phyloP scores from a whole-genome alignment of 2,113 vertebrate genomes.

The Murina feae region DNA sequence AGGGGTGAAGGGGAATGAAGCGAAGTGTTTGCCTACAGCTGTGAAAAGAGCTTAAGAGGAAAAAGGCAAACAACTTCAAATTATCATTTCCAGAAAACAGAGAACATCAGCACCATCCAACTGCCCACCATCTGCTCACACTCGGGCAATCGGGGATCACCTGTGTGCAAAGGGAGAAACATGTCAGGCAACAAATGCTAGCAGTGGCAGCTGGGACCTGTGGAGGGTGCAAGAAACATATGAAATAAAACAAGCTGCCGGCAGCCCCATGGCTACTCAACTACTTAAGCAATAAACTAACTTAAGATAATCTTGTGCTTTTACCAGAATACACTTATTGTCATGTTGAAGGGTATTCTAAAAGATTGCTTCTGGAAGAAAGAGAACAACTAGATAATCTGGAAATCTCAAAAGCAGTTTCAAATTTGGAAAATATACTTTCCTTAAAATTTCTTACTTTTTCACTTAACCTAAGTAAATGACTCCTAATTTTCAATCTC shows the following conservation, averaged over 20 bases:
- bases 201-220: background rate
- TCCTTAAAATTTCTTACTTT: background rate
- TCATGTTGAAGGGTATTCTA: background rate
- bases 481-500: background rate
- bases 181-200: conserved; percentile 40
- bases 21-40: conserved; percentile 22
- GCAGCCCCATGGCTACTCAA: background rate
- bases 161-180: conserved; percentile 47
- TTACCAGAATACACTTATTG: accelerated
- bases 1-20: conserved; percentile 39
- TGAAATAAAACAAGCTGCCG: conserved; percentile 47
- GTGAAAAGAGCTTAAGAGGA: conserved; percentile 18
- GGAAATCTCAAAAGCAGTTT: background rate
- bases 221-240: background rate
- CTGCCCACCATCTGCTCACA: conserved; percentile 66
- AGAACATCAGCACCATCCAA: background rate
- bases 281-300: background rate
- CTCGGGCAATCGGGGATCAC: conserved; percentile 39
- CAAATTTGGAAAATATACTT: background rate
- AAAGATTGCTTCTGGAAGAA: background rate
- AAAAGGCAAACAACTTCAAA: background rate
- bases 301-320: background rate
- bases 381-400: background rate
- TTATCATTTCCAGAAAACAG: background rate
- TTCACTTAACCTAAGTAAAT: background rate